Base-by-base conservation (phyloP, 2,797 vertebrate species). In the Sphenodon punctatus region DNA sequence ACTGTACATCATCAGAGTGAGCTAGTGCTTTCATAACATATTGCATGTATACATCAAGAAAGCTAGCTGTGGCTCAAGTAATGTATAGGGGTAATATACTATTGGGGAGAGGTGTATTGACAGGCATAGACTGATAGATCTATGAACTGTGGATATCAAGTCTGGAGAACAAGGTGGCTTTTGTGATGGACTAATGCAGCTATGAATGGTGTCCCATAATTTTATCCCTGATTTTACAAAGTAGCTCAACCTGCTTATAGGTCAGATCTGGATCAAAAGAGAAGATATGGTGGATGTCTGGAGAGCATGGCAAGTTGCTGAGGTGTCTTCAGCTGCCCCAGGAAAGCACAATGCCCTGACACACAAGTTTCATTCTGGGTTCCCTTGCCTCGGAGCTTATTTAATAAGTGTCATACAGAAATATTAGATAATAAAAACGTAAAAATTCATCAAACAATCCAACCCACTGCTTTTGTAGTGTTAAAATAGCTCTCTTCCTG, bases 151-250 rank as follows among this genome's bases (percentile, higher is more conserved):
- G 60, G 39, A 11, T 81, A 70, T 64, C 73, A 83, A 77, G 53
- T 27, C 80, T 25, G 9, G 78, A 82, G 85, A 34, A n/a, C 51
- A 86, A 91, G 78, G 65, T 49, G 85, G 87, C 80, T 80, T 88
- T 90, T 53, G 56, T 89, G 69, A 64, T 84, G 81, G 80, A 81
- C 63, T 81, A 87, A 85, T 90, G 82, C 12, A 27, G 55, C 67
- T 84, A 12, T 82, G 82, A 83, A 48, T 55, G 60, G 49, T 75
- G 34, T 3, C 14, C 79, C 76, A n/a, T 84, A 76, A 74, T 84
- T 89, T 76, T 84, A 69, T 87, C 68, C 61, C 68, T 86, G 69
- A 81, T 82, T 69, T 55, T 88, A 88, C 82, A 61, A 76, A 77
- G 61, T 65, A 68, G 39, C 15, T 89, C 75, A 59, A 86, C 11